Percentiles rank a stretch among this genome's conserved stretches.
Conservation (phyloP, 2,888 invertebrate species). For the Bombylius major region DNA sequence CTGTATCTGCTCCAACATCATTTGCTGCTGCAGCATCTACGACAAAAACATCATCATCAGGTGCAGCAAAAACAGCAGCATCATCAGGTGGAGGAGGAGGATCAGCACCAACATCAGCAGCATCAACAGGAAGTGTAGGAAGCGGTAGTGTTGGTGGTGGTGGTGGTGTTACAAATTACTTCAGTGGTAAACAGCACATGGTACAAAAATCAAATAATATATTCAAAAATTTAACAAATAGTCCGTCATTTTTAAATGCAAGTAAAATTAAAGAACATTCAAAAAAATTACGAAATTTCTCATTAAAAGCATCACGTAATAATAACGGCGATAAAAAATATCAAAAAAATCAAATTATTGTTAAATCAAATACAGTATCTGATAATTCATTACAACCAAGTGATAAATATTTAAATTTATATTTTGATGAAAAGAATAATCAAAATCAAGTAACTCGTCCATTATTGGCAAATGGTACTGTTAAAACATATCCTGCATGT, state of each 20-base stretch:
- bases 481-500: constrained; percentile 31
- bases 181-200: constrained; percentile 14
- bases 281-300: constrained; percentile 33
- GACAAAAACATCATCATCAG: not conserved
- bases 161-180: not conserved
- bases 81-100: not conserved
- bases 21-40: not conserved
- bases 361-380: constrained; percentile 34
- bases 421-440: constrained; percentile 28
- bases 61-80: not conserved
- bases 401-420: constrained; percentile 33
- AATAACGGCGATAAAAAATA: constrained; percentile 21
- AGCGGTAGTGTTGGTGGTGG: no score
- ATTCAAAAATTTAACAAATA: constrained; percentile 35
- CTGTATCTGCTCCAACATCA: no score
- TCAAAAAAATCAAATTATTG: constrained; percentile 28
- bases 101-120: not conserved
- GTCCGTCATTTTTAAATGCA: constrained; percentile 33
- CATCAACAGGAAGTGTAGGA: not conserved
- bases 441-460: constrained; percentile 2
- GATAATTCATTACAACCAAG: constrained; percentile 35
- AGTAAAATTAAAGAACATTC: constrained; percentile 36
- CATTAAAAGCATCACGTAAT: constrained; percentile 25
- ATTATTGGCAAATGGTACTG: constrained; percentile 30
- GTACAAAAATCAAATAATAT: constrained; percentile 32